Conservation (phyloP, 2,888 invertebrate species). For the Nesidiocoris tenuis region DNA sequence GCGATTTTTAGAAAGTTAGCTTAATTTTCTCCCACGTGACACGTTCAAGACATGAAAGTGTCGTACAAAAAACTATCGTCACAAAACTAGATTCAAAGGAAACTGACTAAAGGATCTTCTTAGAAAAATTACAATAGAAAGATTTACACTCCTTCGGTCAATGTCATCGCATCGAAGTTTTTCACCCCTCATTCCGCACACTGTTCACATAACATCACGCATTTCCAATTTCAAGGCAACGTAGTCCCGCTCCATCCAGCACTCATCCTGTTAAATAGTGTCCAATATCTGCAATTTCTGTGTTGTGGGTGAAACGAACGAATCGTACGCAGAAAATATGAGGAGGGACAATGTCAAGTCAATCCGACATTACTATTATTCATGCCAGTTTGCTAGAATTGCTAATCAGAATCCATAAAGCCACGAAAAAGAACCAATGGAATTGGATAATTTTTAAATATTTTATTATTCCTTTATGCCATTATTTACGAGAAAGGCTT, state of each 20-base stretch:
- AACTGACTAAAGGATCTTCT: not conserved
- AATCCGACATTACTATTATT: constrained; percentile 8
- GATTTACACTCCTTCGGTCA: not conserved
- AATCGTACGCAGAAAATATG: no score
- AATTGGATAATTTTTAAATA: no score
- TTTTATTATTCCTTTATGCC: no score
- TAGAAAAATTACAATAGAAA: not conserved
- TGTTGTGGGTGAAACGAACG: no score
- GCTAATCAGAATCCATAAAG: no score
- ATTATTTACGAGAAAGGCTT: no score
- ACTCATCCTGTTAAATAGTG: no score
- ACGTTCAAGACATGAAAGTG: not conserved
- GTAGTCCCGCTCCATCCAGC: no score
- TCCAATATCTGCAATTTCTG: no score
- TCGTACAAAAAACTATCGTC: not conserved
- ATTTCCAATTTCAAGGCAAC: no score
- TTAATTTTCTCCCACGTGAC: not conserved
- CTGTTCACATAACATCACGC: not conserved
- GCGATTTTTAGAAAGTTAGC: not conserved
- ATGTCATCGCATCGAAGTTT: not conserved
- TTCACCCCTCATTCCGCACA: not conserved
- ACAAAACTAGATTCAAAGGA: not conserved
- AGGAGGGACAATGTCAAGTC: constrained; percentile 1
- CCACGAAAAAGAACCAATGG: no score
- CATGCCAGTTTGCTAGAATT: no score